Evolutionary conservation across 2,113 vertebrate genomes (phyloP).

Genomic region (Neotragus pygmaeus): DNA sequence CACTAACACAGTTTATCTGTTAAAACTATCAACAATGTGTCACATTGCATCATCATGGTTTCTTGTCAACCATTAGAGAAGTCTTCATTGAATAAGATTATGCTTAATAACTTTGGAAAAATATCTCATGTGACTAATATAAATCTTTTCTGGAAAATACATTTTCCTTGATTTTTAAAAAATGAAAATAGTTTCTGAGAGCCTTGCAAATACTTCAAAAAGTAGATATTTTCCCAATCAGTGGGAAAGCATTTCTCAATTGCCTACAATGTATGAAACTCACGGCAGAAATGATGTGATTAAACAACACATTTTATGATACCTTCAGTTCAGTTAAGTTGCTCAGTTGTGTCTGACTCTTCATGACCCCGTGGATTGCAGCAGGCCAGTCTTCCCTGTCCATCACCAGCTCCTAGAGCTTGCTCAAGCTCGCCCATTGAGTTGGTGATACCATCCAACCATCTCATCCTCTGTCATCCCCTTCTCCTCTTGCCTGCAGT

Average conservation of each 20-base stretch:
- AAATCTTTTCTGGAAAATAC: not conserved
- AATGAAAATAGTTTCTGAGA: not conserved
- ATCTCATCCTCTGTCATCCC: not conserved
- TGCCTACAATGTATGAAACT: too few relatives aligned
- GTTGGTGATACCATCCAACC: not conserved
- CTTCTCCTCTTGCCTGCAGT: not conserved
- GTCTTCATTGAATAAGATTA: too few relatives aligned
- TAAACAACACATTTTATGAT: not conserved
- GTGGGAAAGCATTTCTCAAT: not conserved
- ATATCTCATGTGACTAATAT: not conserved
- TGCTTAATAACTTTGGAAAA: not conserved
- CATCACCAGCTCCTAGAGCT: not conserved
- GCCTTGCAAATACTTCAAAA: not conserved
- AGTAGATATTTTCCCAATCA: not conserved
- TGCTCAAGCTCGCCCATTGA: not conserved
- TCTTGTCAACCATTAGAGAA: not conserved
- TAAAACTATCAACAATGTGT: fast-evolving
- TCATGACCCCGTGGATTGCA: not conserved
- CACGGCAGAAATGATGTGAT: not conserved
- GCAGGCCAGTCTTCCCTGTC: not conserved
- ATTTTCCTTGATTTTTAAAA: not conserved
- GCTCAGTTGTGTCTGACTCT: not conserved
- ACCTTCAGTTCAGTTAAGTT: not conserved
- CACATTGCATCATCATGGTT: fast-evolving
- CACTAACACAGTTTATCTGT: fast-evolving